Conservation (phyloP, 2,888 invertebrate species). For the Dicycla oo region DNA sequence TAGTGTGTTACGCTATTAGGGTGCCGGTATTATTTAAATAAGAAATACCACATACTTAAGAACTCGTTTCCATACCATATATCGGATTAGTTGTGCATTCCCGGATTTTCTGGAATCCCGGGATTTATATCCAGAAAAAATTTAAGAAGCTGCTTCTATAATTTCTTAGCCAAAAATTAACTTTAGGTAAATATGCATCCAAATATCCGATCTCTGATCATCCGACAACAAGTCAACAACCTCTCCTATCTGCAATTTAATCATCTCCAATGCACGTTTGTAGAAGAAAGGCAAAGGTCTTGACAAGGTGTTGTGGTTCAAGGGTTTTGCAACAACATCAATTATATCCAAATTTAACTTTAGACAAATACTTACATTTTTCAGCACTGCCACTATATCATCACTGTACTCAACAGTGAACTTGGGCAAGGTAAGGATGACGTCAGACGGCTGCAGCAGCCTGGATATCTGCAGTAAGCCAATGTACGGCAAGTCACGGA, state of each 20-base stretch:
- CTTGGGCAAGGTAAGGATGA: conserved; percentile 90
- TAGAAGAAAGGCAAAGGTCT: background rate
- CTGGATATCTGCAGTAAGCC: conserved; percentile 86
- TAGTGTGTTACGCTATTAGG: too few species aligned
- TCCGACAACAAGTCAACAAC: too few species aligned
- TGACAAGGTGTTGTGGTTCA: background rate
- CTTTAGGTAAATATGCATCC: too few species aligned
- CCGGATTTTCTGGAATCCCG: too few species aligned
- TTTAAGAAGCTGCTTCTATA: too few species aligned
- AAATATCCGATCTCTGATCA: too few species aligned
- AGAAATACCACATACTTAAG: too few species aligned
- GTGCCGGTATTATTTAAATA: too few species aligned
- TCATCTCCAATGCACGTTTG: background rate
- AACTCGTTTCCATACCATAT: too few species aligned
- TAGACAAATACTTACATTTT: conserved; percentile 70
- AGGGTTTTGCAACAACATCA: background rate
- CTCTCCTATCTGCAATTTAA: background rate
- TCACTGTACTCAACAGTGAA: conserved; percentile 90
- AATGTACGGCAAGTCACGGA: conserved; percentile 90
- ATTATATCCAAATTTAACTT: background rate
- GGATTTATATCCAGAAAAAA: too few species aligned
- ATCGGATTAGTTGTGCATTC: too few species aligned
- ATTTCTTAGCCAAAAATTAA: too few species aligned
- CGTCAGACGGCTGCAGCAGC: conserved; percentile 85
- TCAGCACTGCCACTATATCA: conserved; percentile 87